phyloP scores from a whole-genome alignment of 64 coral and sea anemone species.

The Pocillopora verrucosa region DNA sequence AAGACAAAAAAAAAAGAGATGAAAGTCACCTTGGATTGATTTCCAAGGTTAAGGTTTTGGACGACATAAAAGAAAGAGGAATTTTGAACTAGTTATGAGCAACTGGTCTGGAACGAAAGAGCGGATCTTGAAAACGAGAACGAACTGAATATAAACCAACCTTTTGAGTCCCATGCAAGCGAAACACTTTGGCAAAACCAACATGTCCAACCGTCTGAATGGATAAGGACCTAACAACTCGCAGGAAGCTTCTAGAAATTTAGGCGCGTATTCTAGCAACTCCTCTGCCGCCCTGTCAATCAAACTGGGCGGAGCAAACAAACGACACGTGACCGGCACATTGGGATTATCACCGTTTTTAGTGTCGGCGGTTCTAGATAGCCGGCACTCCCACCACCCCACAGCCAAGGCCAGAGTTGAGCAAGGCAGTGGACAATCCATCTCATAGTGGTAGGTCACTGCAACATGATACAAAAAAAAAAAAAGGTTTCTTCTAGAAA shows the following conservation, averaged over 20 bases:
- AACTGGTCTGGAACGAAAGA: no score
- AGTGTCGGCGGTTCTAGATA: conserved; percentile 50
- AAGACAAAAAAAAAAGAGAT: neutral
- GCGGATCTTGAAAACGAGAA: no score
- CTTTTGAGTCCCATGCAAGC: conserved; percentile 99
- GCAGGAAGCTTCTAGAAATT: conserved; percentile 79
- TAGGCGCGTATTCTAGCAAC: conserved; percentile 62
- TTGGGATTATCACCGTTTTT: conserved; percentile 23
- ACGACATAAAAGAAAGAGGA: neutral
- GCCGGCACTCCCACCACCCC: conserved; percentile 79
- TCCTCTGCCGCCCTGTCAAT: conserved; percentile 80
- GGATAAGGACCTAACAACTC: conserved; percentile 94
- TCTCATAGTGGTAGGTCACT: conserved; percentile 83
- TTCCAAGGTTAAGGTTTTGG: neutral
- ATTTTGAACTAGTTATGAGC: no score
- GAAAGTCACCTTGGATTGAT: neutral
- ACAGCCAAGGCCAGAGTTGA: conserved; percentile 91
- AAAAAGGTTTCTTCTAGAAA: neutral
- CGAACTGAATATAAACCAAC: conserved; percentile 8
- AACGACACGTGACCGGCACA: conserved; percentile 61
- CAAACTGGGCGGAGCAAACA: conserved; percentile 82
- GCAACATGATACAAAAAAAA: neutral
- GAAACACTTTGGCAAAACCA: conserved; percentile 91
- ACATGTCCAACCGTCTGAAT: conserved; percentile 77
- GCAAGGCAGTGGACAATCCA: conserved; percentile 84